These are phyloP conservation scores for Leptopterna dolabrata DNA, from an alignment of 2,888 invertebrate species.

Conservation along the genomic window DNA sequence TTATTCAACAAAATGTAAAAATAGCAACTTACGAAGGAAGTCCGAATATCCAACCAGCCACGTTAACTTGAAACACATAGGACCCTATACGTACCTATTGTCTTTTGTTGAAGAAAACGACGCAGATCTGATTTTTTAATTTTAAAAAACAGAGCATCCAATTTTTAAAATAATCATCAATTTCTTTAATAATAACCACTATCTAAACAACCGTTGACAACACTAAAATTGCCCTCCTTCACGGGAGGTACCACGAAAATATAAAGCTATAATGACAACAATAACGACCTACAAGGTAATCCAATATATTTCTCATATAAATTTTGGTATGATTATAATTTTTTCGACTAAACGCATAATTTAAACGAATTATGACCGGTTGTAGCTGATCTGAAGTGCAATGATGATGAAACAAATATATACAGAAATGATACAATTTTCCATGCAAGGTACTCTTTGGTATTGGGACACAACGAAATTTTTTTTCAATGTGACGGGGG, in stretches of 20 bases:
- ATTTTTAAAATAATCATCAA: not conserved
- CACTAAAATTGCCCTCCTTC: not conserved
- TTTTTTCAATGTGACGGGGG: not conserved
- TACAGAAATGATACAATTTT: not conserved
- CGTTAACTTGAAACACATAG: not conserved
- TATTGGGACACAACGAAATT: slow-evolving; percentile 1
- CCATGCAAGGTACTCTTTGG: not conserved
- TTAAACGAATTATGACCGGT: not conserved
- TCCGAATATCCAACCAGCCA: not conserved
- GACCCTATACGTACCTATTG: too few species aligned
- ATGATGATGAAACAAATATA: not conserved
- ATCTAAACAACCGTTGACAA: not conserved
- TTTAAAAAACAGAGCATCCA: not conserved
- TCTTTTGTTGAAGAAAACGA: not conserved
- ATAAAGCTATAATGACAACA: slow-evolving; percentile 22
- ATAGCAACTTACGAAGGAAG: not conserved
- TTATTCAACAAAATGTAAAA: not conserved
- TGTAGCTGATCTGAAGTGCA: not conserved
- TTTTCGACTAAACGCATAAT: not conserved
- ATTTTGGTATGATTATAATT: not conserved
- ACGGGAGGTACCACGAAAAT: not conserved
- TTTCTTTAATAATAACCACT: not conserved
- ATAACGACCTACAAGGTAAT: not conserved
- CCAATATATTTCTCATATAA: not conserved
- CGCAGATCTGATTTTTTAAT: not conserved